Evolutionary conservation across 2,113 vertebrate genomes (phyloP), one percentile per base, ranked within the genome.

Genomic region (Lipotes vexillifer): DNA sequence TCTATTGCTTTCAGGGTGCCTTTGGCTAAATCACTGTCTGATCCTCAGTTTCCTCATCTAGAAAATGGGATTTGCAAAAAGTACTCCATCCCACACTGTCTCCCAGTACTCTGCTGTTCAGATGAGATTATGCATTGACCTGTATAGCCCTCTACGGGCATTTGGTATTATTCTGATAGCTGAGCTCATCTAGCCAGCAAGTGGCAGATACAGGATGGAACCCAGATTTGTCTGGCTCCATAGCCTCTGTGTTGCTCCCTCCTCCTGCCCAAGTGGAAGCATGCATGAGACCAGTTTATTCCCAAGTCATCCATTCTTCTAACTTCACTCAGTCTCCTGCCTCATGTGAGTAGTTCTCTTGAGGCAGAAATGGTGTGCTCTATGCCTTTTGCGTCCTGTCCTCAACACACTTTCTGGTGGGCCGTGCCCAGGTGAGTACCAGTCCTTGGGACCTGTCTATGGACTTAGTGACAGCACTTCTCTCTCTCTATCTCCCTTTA

Each of bases 11-110:
- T 57, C 29, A 23, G 29, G 36, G 5, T 52, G 18, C 33, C 46
- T 41, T 78, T 63, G 33, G 61, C 23, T 74, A 92, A 41, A 61
- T 68, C 33, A 21, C 36, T 46, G 77, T 63, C n/a, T 74, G 36
- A 61, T 36, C 36, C 81, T 95, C 66, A 59, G 33, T 88, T 93
- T 97, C 75, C 68, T 97, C 77, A 78, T 77, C 78, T 84, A 20
- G 83, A 91, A 77, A 17, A 86, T 41, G 84, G 68, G 72, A 69
- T 86, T 36, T 93, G 44, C 68, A 82, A 38, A 46, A 95, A 57
- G 44, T 2, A 17, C 25, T 52, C 8, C 18, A 3, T 96, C 8
- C 55, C 4, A n/a, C 6, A 12, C 65, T n/a, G 6, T 66, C 38
- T 87, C 52, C 3, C 10, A 57, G 36, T 11, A 18, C 17, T 29